Percentiles rank a stretch among this genome's conserved stretches.
Evolutionary conservation across 1,140 invertebrate genomes (phyloP).

Genomic region (Brachionus angularis): DNA sequence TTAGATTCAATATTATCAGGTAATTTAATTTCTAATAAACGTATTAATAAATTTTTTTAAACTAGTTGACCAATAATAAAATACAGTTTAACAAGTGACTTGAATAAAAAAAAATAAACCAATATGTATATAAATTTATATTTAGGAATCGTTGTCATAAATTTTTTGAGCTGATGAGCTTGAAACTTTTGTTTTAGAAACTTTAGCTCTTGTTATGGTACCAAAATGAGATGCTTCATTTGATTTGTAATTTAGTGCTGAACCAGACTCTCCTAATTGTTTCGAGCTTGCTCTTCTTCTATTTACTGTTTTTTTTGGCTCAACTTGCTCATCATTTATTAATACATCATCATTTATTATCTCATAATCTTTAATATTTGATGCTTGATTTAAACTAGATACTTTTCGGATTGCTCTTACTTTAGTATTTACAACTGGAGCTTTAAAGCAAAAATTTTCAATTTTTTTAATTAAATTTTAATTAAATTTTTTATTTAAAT

Average conservation of each 20-base stretch:
- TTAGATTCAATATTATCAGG: no score
- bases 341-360: constrained; percentile 4
- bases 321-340: neutral
- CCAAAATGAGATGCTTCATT: constrained; percentile 36
- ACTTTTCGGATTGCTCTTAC: neutral
- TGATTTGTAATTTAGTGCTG: constrained; percentile 20
- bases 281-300: constrained; percentile 5
- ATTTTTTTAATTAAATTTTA: neutral
- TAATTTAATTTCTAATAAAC: no score
- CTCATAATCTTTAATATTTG: constrained; percentile 32
- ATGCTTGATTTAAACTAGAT: no score
- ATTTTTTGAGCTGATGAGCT: neutral
- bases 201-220: constrained; percentile 27
- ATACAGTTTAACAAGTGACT: no score
- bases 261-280: neutral
- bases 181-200: neutral
- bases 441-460: neutral
- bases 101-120: no score
- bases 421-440: neutral
- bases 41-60: no score
- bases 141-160: no score
- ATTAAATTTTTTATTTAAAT: neutral
- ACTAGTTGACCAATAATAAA: no score
- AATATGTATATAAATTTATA: no score
- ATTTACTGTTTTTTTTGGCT: neutral